Base-by-base conservation (phyloP, 2,113 vertebrate species). In the Ceyx melanurus region DNA sequence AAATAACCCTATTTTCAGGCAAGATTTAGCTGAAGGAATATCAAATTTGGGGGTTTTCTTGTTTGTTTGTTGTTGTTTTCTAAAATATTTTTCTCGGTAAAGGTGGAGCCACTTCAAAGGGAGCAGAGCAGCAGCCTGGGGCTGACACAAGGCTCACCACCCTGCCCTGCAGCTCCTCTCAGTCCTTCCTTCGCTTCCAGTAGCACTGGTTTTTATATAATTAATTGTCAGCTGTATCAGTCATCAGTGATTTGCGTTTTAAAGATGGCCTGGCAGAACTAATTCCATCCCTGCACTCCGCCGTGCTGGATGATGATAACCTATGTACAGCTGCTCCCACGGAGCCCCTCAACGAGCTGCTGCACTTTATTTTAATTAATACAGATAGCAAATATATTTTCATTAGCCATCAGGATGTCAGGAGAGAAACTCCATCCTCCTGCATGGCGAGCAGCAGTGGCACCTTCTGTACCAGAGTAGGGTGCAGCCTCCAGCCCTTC, bases 331-430 rank as follows among this genome's bases (percentile, higher is more conserved):
- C 40, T 46, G 83, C 95, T 92, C 95, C 85, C 95, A 83, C 4
- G 0, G 74, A 73, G 90, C 95, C 85, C 71, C 67, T 40, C 25
- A 71, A 94, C 0, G 35, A 97, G 94, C 65, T 8, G 4, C 65
- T 35, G 67, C 86, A 45, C 90, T 95, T 96, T 88, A 70, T 68
- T 94, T 88, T 95, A 95, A 97, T 97, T 96, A 97, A 97, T 76
- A 91, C 76, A 45, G 94, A 88, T 84, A 96, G 72, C 54, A 86
- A 82, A 90, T 89, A 19, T 65, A 48, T 92, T 97, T 95, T 82
- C 87, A 92, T 94, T 93, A 90, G 86, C 87, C 51, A 14, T 60
- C 50, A 46, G 82, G 26, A 57, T 20, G 90, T 31, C 82, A 62
- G 67, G 58, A 58, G 26, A 60, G 93, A 60, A 84, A 78, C 72